Conservation (phyloP, 2,113 vertebrate genomes). For the Protobothrops flavoviridis region DNA sequence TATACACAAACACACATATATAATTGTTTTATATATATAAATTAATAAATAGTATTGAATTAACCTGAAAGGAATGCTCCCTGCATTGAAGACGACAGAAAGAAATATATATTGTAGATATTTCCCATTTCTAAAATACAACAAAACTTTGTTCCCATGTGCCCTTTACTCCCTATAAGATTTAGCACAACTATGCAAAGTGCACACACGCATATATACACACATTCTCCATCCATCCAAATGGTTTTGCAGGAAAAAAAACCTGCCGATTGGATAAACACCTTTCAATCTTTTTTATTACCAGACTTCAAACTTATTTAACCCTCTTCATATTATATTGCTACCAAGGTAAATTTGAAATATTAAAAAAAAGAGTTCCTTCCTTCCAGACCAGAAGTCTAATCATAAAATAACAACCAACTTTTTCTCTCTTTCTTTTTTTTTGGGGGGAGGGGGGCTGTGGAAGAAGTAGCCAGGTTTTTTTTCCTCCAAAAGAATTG, state of each 20-base stretch:
- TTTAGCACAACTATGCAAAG: constrained; percentile 54
- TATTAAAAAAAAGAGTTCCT: constrained; percentile 73
- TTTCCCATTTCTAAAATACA: constrained; percentile 10
- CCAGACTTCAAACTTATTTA: constrained; percentile 84
- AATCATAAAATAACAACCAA: constrained; percentile 84
- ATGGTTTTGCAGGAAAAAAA: constrained; percentile 69
- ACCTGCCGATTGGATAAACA: constrained; percentile 77
- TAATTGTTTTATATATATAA: no score
- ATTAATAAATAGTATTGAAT: constrained; percentile 4
- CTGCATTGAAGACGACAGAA: constrained; percentile 33
- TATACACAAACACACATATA: no score
- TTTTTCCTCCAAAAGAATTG: constrained; percentile 71
- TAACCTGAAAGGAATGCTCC: constrained; percentile 36
- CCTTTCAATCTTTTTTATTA: constrained; percentile 84
- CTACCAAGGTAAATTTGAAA: constrained; percentile 79
- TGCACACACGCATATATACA: constrained; percentile 1
- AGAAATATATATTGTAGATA: not conserved
- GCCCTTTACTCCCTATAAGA: not conserved
- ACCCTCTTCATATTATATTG: constrained; percentile 72
- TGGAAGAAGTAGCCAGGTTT: constrained; percentile 52
- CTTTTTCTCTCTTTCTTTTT: constrained; percentile 62
- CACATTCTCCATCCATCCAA: constrained; percentile 52
- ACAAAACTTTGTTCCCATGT: not conserved
- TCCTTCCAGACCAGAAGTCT: constrained; percentile 77
- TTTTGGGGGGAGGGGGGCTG: constrained; percentile 48